Base-by-base conservation (phyloP, 2,113 vertebrate genomes). In the Saccopteryx leptura region DNA sequence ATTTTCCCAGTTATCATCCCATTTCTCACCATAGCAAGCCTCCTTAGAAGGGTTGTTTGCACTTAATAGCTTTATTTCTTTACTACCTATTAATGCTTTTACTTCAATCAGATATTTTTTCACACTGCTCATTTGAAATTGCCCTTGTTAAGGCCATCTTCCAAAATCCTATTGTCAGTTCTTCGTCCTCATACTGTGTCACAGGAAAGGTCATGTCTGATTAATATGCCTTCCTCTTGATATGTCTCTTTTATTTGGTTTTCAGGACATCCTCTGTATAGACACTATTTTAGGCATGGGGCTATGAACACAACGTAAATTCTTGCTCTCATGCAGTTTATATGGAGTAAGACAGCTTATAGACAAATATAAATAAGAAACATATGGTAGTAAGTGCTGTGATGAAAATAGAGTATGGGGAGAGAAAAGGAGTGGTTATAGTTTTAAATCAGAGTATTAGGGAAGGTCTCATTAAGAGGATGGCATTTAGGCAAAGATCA, bases 101-200 rank as follows among this genome's bases (percentile, higher is more conserved):
- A 74, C 21, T 81, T 21, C 26, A 78, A 18, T 52, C 48, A 79
- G 56, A 8, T 80, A n/a, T 65, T 75, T 82, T 78, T 69, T 61
- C 48, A 65, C 31, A 66, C 8, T 50, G 15, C 23, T 90, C 56
- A 56, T 65, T 79, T 79, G n/a, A 79, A 75, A 63, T 87, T 92
- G 85, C 39, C 24, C 39, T 87, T 61, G 50, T n/a, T 65, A 81
- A 71, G 33, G 52, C 69, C n/a, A 68, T 90, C 60, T 76, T 95
- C 26, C 60, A 54, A 84, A 79, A 66, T 83, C 39, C 9, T 50
- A 23, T 12, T 9, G 2, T 90, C 28, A 33, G 39, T 86, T 93
- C 9, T 74, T 74, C 82, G 56, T 60, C 26, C 50, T 88, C 9
- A 4, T 60, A 4, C 31, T 60, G 33, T 46, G 69, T n/a, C 33